phyloP scores from a whole-genome alignment of 2,113 vertebrate species.

The Marmota flaviventris region DNA sequence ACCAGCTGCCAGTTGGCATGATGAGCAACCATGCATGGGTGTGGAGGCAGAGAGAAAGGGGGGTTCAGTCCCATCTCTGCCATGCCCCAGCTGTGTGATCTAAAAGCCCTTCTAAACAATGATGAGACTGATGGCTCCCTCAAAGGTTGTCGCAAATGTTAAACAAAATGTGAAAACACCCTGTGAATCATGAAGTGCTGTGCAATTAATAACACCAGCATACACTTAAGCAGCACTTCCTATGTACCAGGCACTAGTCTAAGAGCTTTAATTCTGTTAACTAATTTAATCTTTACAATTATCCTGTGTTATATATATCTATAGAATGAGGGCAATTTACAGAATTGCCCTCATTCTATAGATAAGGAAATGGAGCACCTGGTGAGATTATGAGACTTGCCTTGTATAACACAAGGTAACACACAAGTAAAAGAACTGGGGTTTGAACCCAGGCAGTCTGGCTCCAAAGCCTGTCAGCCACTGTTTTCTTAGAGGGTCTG shows the following conservation, averaged over 20 bases:
- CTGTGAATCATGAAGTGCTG: not conserved
- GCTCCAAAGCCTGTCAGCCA: not conserved
- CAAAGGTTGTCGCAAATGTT: not conserved
- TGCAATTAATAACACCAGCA: not conserved
- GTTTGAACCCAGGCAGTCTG: not conserved
- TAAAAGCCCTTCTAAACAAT: not conserved
- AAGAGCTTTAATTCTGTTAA: not conserved
- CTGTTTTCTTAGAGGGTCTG: not conserved
- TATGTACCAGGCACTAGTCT: not conserved
- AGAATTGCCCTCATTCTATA: not conserved
- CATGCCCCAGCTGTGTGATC: not conserved
- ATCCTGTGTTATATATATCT: not conserved
- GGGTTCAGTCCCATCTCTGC: not conserved
- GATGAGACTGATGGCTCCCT: not conserved
- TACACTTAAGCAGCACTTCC: not conserved
- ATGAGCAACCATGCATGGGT: fast-evolving
- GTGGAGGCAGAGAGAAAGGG: not conserved
- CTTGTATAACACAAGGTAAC: not conserved
- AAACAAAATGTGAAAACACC: not conserved
- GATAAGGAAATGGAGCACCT: not conserved
- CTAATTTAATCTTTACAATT: not conserved
- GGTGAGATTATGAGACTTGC: not conserved
- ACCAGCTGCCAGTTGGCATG: not conserved
- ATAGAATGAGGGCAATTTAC: too few species aligned
- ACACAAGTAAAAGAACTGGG: not conserved